Conservation (phyloP, 2,113 vertebrate species). For the Ibidorhyncha struthersii region DNA sequence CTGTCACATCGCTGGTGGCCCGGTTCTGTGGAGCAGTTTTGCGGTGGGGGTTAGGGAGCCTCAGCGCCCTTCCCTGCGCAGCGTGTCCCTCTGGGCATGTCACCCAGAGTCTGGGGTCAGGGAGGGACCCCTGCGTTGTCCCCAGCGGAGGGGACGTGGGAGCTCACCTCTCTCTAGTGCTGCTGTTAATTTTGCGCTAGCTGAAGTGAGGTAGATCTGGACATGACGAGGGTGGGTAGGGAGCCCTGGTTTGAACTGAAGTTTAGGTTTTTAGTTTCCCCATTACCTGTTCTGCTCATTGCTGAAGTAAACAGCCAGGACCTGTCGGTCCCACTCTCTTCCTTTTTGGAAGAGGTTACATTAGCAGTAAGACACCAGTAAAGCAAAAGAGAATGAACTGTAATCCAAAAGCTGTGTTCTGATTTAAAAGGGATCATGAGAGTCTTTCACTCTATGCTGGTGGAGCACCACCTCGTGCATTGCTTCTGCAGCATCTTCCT, state of each 20-base stretch:
- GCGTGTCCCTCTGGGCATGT: fast-evolving
- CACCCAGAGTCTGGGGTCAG: neutral
- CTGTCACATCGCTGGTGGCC: neutral
- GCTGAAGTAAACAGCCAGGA: neutral
- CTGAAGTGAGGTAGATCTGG: neutral
- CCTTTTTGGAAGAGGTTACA: neutral
- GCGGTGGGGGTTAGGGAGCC: fast-evolving
- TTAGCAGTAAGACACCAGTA: neutral
- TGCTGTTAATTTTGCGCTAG: neutral
- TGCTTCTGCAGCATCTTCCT: neutral
- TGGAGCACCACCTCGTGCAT: neutral
- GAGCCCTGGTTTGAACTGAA: neutral
- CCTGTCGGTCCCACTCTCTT: neutral
- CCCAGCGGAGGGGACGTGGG: neutral
- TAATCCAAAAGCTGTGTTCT: neutral
- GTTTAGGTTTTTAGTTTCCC: neutral
- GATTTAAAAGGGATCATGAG: neutral
- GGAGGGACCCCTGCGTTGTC: fast-evolving
- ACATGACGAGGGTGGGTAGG: fast-evolving
- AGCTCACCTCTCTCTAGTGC: neutral
- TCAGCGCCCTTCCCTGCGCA: fast-evolving
- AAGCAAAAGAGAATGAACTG: neutral
- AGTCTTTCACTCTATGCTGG: neutral
- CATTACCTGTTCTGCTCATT: neutral
- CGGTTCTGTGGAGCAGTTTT: neutral